A percentile compares a stretch with the other conserved stretches of the same genome.
Evolutionary conservation across 2,888 invertebrate genomes (phyloP).

Genomic region (Amphimallon solstitiale): DNA sequence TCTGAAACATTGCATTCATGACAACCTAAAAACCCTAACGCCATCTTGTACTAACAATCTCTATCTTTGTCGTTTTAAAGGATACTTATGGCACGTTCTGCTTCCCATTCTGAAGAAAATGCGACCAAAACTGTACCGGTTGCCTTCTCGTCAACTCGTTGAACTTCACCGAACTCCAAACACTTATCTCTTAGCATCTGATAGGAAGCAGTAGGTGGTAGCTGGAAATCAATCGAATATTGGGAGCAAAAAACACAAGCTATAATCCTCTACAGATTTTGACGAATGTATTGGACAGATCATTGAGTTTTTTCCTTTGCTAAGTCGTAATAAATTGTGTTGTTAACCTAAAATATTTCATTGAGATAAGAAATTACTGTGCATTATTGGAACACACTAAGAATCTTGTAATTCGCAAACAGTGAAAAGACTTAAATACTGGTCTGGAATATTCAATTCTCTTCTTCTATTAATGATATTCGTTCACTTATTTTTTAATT

Average conservation of each 20-base stretch:
- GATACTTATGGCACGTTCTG: slow-evolving; percentile 93
- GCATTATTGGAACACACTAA: no score
- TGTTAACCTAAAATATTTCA: no score
- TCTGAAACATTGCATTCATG: no score
- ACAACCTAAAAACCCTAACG: neutral
- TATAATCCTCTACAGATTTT: neutral
- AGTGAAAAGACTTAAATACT: no score
- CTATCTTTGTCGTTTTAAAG: slow-evolving; percentile 64
- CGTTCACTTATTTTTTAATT: no score
- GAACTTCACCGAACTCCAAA: slow-evolving; percentile 91
- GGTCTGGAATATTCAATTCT: no score
- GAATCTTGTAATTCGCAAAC: no score
- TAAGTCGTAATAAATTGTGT: no score
- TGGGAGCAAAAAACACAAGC: slow-evolving; percentile 33
- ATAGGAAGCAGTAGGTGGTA: slow-evolving; percentile 92
- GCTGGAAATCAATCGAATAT: slow-evolving; percentile 65
- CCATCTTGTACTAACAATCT: neutral
- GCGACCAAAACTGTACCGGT: slow-evolving; percentile 89
- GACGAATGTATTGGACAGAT: slow-evolving; percentile 14
- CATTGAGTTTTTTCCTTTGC: no score
- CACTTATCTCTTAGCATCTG: slow-evolving; percentile 93
- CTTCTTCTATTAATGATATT: no score
- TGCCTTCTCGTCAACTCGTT: slow-evolving; percentile 92
- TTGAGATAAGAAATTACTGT: no score
- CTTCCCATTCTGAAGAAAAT: slow-evolving; percentile 89